Conservation (phyloP, 2,888 invertebrate species). For the Oligia latruncula region DNA sequence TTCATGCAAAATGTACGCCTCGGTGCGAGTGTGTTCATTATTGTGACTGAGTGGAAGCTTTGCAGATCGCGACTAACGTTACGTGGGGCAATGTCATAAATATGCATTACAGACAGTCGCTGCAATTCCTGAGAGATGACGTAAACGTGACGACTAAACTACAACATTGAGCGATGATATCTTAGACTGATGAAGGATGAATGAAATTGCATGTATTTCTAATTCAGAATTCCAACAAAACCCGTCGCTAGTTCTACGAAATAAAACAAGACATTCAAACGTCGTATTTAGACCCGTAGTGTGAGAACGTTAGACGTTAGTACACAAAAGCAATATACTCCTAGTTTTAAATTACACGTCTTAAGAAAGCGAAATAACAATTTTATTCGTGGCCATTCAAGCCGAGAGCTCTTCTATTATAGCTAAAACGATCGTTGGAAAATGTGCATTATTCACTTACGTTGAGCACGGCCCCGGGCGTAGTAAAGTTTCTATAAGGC, state of each 20-base stretch:
- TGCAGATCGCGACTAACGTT: constrained; percentile 46
- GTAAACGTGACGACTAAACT: constrained; percentile 12
- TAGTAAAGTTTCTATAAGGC: constrained; percentile 92
- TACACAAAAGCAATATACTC: constrained; percentile 45
- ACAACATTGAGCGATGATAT: constrained; percentile 47
- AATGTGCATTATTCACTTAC: constrained; percentile 89
- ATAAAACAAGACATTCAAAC: constrained; percentile 19
- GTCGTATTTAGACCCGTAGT: constrained; percentile 5
- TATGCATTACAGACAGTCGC: constrained; percentile 56
- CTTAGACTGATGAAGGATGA: constrained; percentile 1
- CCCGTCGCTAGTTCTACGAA: background rate
- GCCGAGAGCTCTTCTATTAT: constrained; percentile 43
- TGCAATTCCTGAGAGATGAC: constrained; percentile 29
- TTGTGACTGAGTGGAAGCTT: constrained; percentile 53
- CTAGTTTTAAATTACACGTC: constrained; percentile 50
- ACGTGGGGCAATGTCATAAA: constrained; percentile 59
- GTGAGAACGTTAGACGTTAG: constrained; percentile 17
- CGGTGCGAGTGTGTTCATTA: constrained; percentile 51
- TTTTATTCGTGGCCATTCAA: constrained; percentile 48
- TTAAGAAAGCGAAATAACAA: constrained; percentile 48
- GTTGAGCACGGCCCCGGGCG: constrained; percentile 93
- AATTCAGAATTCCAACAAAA: background rate
- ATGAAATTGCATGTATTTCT: background rate
- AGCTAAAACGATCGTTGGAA: constrained; percentile 37
- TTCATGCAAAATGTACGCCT: constrained; percentile 52